Base-by-base conservation (phyloP, 2,797 vertebrate genomes). In the Ptychobarbus kaznakovi region DNA sequence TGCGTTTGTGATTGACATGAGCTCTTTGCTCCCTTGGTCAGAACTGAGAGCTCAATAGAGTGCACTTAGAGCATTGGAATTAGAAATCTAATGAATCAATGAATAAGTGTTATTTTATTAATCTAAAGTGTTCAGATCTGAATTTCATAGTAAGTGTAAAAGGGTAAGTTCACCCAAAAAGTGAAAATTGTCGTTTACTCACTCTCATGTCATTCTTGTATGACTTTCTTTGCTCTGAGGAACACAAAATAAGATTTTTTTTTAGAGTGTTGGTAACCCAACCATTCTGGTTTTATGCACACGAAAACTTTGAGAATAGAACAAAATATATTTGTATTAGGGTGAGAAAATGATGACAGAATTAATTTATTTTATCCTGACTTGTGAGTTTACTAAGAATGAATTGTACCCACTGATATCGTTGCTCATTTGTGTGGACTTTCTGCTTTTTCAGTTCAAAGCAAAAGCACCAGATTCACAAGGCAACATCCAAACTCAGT, bases 1-100 rank as follows among this genome's bases (percentile, higher is more conserved):
- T 78, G 74, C 69, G 51, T 79, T 61, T 79, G 63, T 42, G 66
- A 72, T 69, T 78, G 44, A 78, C 63, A 68, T 44, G 38, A 70
- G 82, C 49, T 69, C 49, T 78, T 69, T 68, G 35, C n/a, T 18
- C 25, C 25, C 56, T 83, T 12, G 32, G 53, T 74, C 61, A 77
- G 38, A 70, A 44, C n/a, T 58, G 35, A 84, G 49, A 84, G 16
- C 32, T 42, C 15, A 68, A 38, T 69, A 69, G 49, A 70, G 35
- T 3, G 4, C 40, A 76, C 22, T 76, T 13, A 49, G 28, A 38
- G 38, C 20, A 75, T 11, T 74, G 16, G 35, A 70, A 38, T 74
- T 42, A 25, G 28, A 66, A 16, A 46, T 73, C 42, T 38, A n/a
- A 18, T 58, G 51, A 25, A 81, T 65, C 40, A 46, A 8, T 28